Percentiles rank a stretch among this genome's conserved stretches.
Evolutionary conservation across 2,888 invertebrate genomes (phyloP).

Genomic region (Andricus curvator): DNA sequence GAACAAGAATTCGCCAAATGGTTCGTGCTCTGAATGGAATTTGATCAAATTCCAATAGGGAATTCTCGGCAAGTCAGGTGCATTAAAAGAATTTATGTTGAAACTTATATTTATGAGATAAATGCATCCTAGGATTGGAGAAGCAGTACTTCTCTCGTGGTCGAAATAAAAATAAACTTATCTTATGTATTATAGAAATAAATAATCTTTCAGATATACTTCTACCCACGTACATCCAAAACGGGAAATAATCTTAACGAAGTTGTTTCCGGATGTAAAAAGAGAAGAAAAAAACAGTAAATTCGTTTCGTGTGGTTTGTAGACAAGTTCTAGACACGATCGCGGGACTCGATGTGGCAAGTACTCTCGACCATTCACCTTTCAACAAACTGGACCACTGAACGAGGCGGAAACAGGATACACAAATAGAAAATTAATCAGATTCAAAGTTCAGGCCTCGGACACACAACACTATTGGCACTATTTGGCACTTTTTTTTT

Average conservation of each 20-base stretch:
- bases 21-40: slow-evolving; percentile 5
- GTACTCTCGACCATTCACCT: slow-evolving; percentile 31
- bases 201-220: not conserved
- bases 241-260: slow-evolving; percentile 7
- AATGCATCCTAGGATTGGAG: not conserved
- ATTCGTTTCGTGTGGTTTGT: slow-evolving; percentile 22
- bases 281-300: not conserved
- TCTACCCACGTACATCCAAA: slow-evolving; percentile 10
- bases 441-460: not conserved
- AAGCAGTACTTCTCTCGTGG: not conserved
- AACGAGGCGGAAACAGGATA: slow-evolving; percentile 2
- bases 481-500: no score
- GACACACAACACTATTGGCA: no score
- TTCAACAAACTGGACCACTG: slow-evolving; percentile 13
- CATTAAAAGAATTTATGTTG: not conserved
- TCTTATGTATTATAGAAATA: not conserved
- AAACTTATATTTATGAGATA: not conserved
- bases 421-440: not conserved
- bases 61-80: not conserved
- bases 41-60: slow-evolving; percentile 5
- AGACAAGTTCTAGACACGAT: slow-evolving; percentile 24
- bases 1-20: slow-evolving; percentile 1
- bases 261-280: slow-evolving; percentile 12
- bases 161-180: not conserved
- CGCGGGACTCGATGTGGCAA: not conserved